These are phyloP conservation scores for Tragelaphus imberbis DNA, from an alignment of 2,113 vertebrate genomes.

Conservation along the genomic window DNA sequence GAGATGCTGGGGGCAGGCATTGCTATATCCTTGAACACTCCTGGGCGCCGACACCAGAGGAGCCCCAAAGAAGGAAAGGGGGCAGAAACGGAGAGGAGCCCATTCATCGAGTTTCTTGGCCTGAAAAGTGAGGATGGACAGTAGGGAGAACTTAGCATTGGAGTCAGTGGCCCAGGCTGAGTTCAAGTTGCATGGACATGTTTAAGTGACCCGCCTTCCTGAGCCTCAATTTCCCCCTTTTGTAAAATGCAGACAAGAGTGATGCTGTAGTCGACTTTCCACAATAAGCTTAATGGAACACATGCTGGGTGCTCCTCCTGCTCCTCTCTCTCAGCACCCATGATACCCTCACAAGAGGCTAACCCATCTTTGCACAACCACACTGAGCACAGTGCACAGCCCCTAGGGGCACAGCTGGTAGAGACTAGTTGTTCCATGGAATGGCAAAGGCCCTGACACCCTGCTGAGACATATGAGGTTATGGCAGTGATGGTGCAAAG, in stretches of 20 bases:
- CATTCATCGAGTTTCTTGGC: fast-evolving
- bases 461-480: fast-evolving
- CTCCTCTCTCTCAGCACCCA: background rate
- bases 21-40: fast-evolving
- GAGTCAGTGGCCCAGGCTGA: background rate
- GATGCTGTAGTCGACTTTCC: background rate
- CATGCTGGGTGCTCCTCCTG: fast-evolving
- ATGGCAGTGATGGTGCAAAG: background rate
- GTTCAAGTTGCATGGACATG: background rate
- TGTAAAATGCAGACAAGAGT: background rate
- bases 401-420: too few species aligned
- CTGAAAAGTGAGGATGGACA: fast-evolving
- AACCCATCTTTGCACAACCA: background rate
- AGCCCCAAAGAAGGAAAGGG: background rate
- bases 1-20: background rate
- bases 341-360: background rate
- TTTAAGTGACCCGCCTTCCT: background rate
- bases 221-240: background rate
- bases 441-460: background rate
- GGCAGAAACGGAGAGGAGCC: background rate
- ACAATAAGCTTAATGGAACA: background rate
- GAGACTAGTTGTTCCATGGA: too few species aligned
- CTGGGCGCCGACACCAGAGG: fast-evolving
- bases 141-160: background rate
- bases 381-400: fast-evolving